Evolutionary conservation across 2,113 vertebrate species (phyloP).

Genomic region (Nothoprocta perdicaria): DNA sequence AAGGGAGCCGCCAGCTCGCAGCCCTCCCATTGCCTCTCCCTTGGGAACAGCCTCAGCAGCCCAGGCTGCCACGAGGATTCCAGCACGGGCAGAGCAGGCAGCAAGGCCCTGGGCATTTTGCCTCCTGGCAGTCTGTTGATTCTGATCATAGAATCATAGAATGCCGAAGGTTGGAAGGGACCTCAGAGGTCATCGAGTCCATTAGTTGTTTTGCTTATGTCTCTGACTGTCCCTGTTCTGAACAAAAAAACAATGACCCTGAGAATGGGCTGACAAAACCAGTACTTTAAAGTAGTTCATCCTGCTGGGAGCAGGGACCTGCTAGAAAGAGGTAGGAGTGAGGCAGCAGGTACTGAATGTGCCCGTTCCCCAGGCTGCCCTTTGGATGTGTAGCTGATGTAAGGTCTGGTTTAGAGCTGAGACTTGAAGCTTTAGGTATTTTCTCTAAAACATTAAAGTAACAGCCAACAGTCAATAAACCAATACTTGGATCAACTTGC

Average conservation of each 20-base stretch:
- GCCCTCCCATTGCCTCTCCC: neutral
- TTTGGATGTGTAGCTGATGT: neutral
- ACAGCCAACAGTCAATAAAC: neutral
- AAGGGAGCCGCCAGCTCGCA: slow-evolving; percentile 33
- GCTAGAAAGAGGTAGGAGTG: neutral
- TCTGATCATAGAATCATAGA: too few relatives aligned
- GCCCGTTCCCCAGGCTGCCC: neutral
- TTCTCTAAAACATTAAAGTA: neutral
- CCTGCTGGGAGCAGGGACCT: neutral
- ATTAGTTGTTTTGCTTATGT: neutral
- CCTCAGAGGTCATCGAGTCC: too few relatives aligned
- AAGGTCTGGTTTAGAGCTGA: neutral
- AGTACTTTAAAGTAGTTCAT: neutral
- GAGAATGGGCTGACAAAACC: neutral
- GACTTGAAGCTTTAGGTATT: neutral
- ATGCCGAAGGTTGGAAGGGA: too few relatives aligned
- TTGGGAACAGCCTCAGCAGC: slow-evolving; percentile 29
- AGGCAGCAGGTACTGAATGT: neutral
- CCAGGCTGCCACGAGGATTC: neutral
- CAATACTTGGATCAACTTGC: neutral
- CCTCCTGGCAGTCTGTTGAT: neutral
- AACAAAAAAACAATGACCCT: neutral
- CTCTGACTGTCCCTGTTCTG: neutral
- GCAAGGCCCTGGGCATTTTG: neutral
- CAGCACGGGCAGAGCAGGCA: neutral